Percentiles rank a stretch among this genome's conserved stretches.
Conservation (phyloP, 2,888 invertebrate genomes). For the Drosophila lutescens region DNA sequence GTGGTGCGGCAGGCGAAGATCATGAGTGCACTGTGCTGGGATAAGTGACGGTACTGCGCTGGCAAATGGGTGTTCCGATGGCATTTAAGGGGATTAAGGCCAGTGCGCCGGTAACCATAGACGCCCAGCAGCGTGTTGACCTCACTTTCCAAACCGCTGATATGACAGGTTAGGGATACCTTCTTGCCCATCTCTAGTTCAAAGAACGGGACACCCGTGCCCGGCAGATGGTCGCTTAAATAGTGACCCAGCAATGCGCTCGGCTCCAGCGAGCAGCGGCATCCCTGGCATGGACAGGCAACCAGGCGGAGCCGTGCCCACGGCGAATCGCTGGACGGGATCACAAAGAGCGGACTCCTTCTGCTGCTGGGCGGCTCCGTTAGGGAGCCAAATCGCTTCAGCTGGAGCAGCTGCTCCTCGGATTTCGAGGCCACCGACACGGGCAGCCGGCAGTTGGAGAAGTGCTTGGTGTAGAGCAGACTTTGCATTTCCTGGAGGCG, state of each 20-base stretch:
- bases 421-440: constrained; percentile 16
- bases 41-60: constrained; percentile 51
- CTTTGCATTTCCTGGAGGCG: constrained; percentile 7
- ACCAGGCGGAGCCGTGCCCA: constrained; percentile 14
- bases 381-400: constrained; percentile 2
- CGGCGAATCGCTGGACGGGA: not conserved
- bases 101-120: constrained; percentile 56
- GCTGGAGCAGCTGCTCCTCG: constrained; percentile 1
- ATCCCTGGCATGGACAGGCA: constrained; percentile 26
- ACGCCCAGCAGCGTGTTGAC: constrained; percentile 36
- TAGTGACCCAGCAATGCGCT: constrained; percentile 24
- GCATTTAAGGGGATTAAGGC: constrained; percentile 60
- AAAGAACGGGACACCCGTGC: constrained; percentile 12
- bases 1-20: constrained; percentile 66
- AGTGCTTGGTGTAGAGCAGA: constrained; percentile 23
- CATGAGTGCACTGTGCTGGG: constrained; percentile 55
- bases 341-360: not conserved
- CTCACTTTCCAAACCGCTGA: constrained; percentile 27
- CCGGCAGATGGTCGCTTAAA: constrained; percentile 12
- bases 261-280: constrained; percentile 11
- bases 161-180: constrained; percentile 8
- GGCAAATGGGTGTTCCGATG: constrained; percentile 56
- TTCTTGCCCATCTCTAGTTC: constrained; percentile 5
- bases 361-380: constrained; percentile 13
- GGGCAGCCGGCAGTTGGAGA: constrained; percentile 20